These are phyloP conservation scores for Megatriorchis doriae DNA, from an alignment of 2,113 vertebrate genomes.

Conservation along the genomic window DNA sequence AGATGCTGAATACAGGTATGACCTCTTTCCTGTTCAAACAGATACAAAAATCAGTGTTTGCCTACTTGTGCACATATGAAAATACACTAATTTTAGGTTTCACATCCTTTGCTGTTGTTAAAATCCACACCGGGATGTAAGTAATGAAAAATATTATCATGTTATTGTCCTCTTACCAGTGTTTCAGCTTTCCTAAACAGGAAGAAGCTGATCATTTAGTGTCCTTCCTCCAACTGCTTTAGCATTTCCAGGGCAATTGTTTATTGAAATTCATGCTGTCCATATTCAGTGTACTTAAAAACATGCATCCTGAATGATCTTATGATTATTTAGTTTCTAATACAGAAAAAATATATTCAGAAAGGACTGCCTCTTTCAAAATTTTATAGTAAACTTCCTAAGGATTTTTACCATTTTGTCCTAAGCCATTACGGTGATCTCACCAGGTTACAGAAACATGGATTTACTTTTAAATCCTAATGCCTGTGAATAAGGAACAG, in stretches of 20 bases:
- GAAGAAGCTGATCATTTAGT: not conserved
- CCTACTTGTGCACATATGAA: rapidly evolving
- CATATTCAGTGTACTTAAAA: not conserved
- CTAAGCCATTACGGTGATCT: not conserved
- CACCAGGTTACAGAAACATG: not conserved
- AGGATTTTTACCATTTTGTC: not conserved
- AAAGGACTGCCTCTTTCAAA: not conserved
- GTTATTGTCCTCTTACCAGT: not conserved
- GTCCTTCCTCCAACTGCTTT: not conserved
- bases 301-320: not conserved
- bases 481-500: not conserved
- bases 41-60: not conserved
- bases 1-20: not conserved
- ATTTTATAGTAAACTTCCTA: not conserved
- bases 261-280: not conserved
- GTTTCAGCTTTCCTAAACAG: not conserved
- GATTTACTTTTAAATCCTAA: not conserved
- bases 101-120: not conserved
- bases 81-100: not conserved
- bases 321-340: not conserved
- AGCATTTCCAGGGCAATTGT: not conserved
- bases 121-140: not conserved
- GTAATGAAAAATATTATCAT: not conserved
- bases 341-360: not conserved
- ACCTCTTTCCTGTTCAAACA: not conserved